These are phyloP conservation scores for Theodoxus fluviatilis DNA, from an alignment of 2,888 invertebrate species.

Conservation along the genomic window DNA sequence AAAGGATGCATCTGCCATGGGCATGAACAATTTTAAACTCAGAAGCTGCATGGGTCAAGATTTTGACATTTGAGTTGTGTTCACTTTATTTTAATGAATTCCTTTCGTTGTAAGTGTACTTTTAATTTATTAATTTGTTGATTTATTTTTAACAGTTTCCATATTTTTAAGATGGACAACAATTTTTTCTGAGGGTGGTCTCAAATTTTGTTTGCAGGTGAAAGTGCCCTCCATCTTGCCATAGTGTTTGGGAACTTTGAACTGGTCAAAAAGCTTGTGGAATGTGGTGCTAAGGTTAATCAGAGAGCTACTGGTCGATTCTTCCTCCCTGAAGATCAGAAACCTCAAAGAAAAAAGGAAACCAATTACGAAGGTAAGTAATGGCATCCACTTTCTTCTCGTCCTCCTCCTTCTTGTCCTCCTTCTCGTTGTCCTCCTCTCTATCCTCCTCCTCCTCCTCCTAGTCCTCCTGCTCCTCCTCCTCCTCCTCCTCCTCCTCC, in stretches of 20 bases:
- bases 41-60: too few relatives aligned
- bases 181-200: neutral
- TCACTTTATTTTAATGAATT: too few relatives aligned
- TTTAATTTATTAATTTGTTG: too few relatives aligned
- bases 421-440: too few relatives aligned
- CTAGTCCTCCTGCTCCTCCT: neutral
- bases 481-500: neutral
- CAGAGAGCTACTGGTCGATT: conserved; percentile 94
- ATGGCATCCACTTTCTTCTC: neutral
- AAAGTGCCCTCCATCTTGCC: conserved; percentile 92
- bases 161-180: neutral
- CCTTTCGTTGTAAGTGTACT: too few relatives aligned
- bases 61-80: too few relatives aligned
- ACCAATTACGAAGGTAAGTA: conserved; percentile 83
- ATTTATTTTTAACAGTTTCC: neutral
- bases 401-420: neutral
- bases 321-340: conserved; percentile 94
- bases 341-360: conserved; percentile 64
- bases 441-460: too few relatives aligned
- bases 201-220: conserved; percentile 70
- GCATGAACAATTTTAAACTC: too few relatives aligned
- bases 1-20: too few relatives aligned
- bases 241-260: conserved; percentile 97
- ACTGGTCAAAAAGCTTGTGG: conserved; percentile 88
- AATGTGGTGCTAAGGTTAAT: conserved; percentile 89